Conservation (phyloP, 2,797 vertebrate genomes). For the Poeciliopsis presidionis region DNA sequence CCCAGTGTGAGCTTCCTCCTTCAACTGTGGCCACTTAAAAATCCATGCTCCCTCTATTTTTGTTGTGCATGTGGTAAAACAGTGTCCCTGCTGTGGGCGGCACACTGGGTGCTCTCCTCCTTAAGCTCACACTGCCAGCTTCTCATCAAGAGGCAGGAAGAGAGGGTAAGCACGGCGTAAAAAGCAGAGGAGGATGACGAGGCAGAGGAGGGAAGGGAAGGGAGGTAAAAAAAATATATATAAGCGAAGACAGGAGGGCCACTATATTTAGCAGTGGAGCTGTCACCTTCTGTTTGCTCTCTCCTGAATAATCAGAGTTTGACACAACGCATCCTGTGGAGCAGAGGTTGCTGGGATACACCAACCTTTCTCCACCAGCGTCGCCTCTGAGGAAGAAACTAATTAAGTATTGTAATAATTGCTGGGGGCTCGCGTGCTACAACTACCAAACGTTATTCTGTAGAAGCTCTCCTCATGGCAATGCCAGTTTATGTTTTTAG, state of each 20-base stretch:
- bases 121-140: conserved; percentile 46
- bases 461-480: conserved; percentile 30
- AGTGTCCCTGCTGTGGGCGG: conserved; percentile 45
- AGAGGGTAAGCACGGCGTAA: conserved; percentile 58
- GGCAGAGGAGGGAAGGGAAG: conserved; percentile 47
- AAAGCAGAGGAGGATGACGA: conserved; percentile 61
- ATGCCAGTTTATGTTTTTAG: conserved; percentile 30
- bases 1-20: conserved; percentile 31
- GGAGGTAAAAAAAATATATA: conserved; percentile 33
- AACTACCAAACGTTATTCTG: conserved; percentile 42
- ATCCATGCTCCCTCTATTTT: conserved; percentile 8
- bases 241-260: conserved; percentile 65
- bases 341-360: conserved; percentile 80
- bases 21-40: conserved; percentile 46
- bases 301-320: conserved; percentile 77
- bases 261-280: conserved; percentile 84
- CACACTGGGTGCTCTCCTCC: conserved; percentile 48
- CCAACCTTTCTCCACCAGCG: conserved; percentile 32
- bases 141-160: conserved; percentile 68
- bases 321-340: conserved; percentile 77
- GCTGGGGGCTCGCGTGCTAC: conserved; percentile 63
- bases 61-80: conserved; percentile 49
- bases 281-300: conserved; percentile 82
- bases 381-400: conserved; percentile 59
- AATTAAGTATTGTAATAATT: conserved; percentile 66